Base-by-base conservation (phyloP, 2,797 vertebrate genomes). In the Coranthus polyacanthus region DNA sequence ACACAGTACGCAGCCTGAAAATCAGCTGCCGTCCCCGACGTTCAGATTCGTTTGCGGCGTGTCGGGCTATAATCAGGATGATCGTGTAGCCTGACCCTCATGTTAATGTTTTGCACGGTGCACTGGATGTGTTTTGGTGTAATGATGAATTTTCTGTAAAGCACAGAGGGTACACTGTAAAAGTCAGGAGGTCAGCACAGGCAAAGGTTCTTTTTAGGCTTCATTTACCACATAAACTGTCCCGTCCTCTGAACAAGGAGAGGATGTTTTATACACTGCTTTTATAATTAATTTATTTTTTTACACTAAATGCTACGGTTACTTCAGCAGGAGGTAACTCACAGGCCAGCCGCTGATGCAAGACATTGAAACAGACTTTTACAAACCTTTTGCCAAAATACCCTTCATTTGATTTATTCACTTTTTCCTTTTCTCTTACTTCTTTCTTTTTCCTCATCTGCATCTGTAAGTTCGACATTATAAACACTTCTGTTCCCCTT, bases 351-450 rank as follows among this genome's bases (percentile, higher is more conserved):
- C 11, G 34, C 85, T 91, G 90, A 93, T 86, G 91, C 88, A 92
- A 93, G 78, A 81, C 62, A 24, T 3, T 84, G 91, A 91, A 92
- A 92, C 18, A 72, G 66, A 88, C 65, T 85, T 85, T 85, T 78
- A 68, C 79, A 82, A 86, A 82, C 77, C 64, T 84, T 84, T 80
- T 68, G 55, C 66, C 57, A 55, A 72, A 84, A 77, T 41, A 72
- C 42, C 36, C 50, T 62, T 65, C 42, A 74, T 64, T 57, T 79
- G 62, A 73, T 72, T 72, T 60, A 81, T 86, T 88, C 78, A 67
- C 69, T 47, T 58, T 52, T 57, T 46, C 44, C 57, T 34, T 21
- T 29, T 36, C 41, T 8, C 32, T 18, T 26, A 11, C 50, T 43
- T 56, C 13, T 52, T 12, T 46, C 21, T 29, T 36, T 41, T 59